Base-by-base conservation (phyloP, 2,888 invertebrate species). In the Drymonia ruficornis region DNA sequence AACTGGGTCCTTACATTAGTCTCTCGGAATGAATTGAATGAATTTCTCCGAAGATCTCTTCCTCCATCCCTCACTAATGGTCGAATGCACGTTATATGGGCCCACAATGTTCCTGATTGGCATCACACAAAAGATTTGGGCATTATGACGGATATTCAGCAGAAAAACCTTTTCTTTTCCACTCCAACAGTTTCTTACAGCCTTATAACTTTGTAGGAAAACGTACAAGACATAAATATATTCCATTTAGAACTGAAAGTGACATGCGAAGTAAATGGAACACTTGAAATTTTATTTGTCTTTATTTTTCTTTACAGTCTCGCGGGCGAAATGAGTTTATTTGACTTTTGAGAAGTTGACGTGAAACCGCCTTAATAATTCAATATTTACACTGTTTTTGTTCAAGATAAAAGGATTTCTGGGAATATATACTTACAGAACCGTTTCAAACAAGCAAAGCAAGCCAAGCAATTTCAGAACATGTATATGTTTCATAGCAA, bases 71-170 rank as follows among this genome's bases (percentile, higher is more conserved):
- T 52, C 44, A 38, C 54, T 53, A 50, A 63, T 52, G 47, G 50
- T 18, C 45, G 49, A 61, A 59, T 61, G 49, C 49, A 49, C 50
- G 19, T 49, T 53, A 64, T 56, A 60, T 44, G 47, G 42, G n/a
- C 45, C 49, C 31, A 67, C 58, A 63, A 61, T 59, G 43, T 49
- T 48, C n/a, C 28, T 61, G 59, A 65, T 63, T 70, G 50, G 51
- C 44, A 18, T 18, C 48, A 28, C 12, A 62, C 28, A 61, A 63
- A 61, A 58, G 45, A 52, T 53, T 61, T n/a, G 29, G 18, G 2
- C 16, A 43, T 40, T 34, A 28, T 19, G 15, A 61, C 34, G 1
- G 34, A 51, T 57, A 53, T 56, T 53, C 16, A 9, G 11, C 9
- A 44, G 50, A 50, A 52, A 49, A 42, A 40, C 15, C 34, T 48